phyloP scores from a whole-genome alignment of 2,888 invertebrate genomes.

The Gibbula magus region DNA sequence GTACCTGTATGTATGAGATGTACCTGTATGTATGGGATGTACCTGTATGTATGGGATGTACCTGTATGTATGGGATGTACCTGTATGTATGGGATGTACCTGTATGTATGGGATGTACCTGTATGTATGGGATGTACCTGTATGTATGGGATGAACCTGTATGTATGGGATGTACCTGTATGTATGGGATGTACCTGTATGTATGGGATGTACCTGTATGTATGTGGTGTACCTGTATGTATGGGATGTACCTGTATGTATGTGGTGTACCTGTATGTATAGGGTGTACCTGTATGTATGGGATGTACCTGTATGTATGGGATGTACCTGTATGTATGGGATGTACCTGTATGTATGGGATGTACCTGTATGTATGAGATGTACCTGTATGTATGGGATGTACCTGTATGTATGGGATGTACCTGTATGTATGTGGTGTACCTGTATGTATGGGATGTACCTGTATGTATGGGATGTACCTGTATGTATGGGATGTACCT shows the following conservation, averaged over 20 bases:
- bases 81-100: slow-evolving; percentile 88
- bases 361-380: too few species aligned
- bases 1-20: slow-evolving; percentile 87
- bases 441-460: slow-evolving; percentile 74
- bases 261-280: slow-evolving; percentile 80
- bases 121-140: too few species aligned
- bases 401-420: too few species aligned
- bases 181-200: too few species aligned
- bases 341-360: slow-evolving; percentile 85
- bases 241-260: too few species aligned
- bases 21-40: slow-evolving; percentile 93
- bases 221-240: slow-evolving; percentile 81
- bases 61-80: too few species aligned
- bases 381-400: slow-evolving; percentile 65
- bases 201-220: slow-evolving; percentile 83
- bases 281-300: slow-evolving; percentile 82
- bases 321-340: slow-evolving; percentile 77
- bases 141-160: slow-evolving; percentile 86
- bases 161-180: slow-evolving; percentile 79
- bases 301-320: too few species aligned
- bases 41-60: slow-evolving; percentile 62
- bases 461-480: too few species aligned
- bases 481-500: slow-evolving; percentile 87
- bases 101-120: slow-evolving; percentile 76
- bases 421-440: slow-evolving; percentile 91